Conservation (phyloP, 2,113 vertebrate species). For the Salminus brasiliensis region DNA sequence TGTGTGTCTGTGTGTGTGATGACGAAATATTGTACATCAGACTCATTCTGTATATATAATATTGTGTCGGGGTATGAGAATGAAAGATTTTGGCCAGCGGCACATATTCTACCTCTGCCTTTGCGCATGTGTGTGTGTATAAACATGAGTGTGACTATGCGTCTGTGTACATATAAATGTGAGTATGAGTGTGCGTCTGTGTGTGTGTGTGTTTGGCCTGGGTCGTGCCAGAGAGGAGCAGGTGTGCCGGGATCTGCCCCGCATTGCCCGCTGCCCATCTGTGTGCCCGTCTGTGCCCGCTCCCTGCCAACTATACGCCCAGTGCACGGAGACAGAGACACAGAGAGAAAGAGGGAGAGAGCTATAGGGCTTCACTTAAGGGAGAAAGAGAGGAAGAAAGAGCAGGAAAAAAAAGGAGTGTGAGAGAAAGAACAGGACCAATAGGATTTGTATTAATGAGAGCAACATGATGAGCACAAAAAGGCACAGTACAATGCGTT, state of each 20-base stretch:
- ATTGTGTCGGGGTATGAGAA: constrained; percentile 27
- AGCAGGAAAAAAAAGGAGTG: constrained; percentile 19
- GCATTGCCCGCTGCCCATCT: constrained; percentile 81
- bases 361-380: constrained; percentile 12
- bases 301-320: constrained; percentile 56
- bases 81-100: constrained; percentile 34
- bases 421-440: constrained; percentile 46
- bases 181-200: constrained; percentile 62
- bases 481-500: neutral
- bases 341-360: constrained; percentile 57
- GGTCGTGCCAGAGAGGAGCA: constrained; percentile 78
- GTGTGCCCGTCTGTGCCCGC: constrained; percentile 81
- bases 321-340: constrained; percentile 64
- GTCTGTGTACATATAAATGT: constrained; percentile 35
- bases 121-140: constrained; percentile 44
- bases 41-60: constrained; percentile 22
- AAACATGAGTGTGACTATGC: constrained; percentile 43
- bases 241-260: constrained; percentile 79
- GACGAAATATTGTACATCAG: neutral
- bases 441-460: neutral
- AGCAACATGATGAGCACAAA: neutral
- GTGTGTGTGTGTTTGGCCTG: constrained; percentile 54
- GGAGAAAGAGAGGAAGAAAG: constrained; percentile 2
- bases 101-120: constrained; percentile 19
- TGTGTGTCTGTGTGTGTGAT: neutral